Evolutionary conservation across 2,888 invertebrate species (phyloP).

Genomic region (Coleophora flavipennella): DNA sequence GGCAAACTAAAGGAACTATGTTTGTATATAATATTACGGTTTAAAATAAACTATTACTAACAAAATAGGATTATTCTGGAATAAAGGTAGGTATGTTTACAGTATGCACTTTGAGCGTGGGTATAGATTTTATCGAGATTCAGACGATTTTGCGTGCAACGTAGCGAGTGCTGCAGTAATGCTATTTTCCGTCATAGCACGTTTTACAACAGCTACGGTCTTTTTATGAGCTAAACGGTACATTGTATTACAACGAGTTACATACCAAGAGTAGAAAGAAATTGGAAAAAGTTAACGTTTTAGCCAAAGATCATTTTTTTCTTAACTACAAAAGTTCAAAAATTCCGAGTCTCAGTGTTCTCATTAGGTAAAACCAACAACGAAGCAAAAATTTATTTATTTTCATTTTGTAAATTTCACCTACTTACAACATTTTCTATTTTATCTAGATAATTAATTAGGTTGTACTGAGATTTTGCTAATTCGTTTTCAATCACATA

Average conservation of each 20-base stretch:
- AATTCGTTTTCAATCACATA: constrained; percentile 14
- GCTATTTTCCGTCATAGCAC: too few relatives aligned
- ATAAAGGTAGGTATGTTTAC: too few relatives aligned
- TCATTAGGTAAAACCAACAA: constrained; percentile 8
- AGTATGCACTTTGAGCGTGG: neutral
- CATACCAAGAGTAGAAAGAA: neutral
- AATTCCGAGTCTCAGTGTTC: constrained; percentile 1
- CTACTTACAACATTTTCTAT: constrained; percentile 11
- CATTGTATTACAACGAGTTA: neutral
- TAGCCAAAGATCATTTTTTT: neutral
- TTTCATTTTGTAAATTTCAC: constrained; percentile 17
- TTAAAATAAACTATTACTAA: neutral
- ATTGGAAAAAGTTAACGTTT: neutral
- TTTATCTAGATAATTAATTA: neutral
- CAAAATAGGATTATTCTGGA: neutral
- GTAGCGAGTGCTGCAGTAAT: too few relatives aligned
- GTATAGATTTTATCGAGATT: neutral
- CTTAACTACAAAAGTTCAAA: neutral
- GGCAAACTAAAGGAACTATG: constrained; percentile 28
- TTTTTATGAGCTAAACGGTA: neutral
- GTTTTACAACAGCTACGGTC: neutral
- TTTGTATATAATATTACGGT: constrained; percentile 9
- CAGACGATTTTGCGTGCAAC: neutral
- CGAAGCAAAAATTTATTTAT: constrained; percentile 8
- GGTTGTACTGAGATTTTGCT: constrained; percentile 16